Evolutionary conservation across 2,888 invertebrate species (phyloP), one percentile per base, ranked within the genome.

Genomic region (Diplazon laetatorius): DNA sequence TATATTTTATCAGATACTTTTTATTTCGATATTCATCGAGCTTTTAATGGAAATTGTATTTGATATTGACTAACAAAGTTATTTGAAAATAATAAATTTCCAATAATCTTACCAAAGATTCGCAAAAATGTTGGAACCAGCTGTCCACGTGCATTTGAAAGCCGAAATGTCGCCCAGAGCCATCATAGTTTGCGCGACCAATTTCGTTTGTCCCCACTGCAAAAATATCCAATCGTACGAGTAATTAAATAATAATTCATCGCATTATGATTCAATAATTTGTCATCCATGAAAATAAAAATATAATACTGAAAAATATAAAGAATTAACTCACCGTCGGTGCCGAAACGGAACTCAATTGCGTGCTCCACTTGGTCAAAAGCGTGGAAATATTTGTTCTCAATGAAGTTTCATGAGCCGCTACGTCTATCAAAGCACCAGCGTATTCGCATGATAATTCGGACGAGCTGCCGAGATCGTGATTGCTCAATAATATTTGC

Each of bases 381-480:
- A 91, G 82, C 4, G 84, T 80, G 0, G 83, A 77, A 8, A 90
- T 84, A 35, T 82, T 82, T 9, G 76, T 37, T 78, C 76, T 87
- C 10, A 89, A 72, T 5, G 83, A 75, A 12, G 72, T 35, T 46
- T 87, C 85, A 37, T 80, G 81, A 68, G 75, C 81, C 6, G 88
- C 83, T 20, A 91, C 83, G 8, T 84, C 76, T 14, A 90, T 81
- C 22, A 91, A 74, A 4, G 87, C 85, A n/a, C 87, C 85, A 14
- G 90, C 91, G 35, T 90, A 85, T 73, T 91, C 90, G 46, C 87
- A 90, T 1, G 84, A 76, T 8, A 90, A 79, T 68, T 90, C 90
- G 3, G 89, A 85, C 0, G 88, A 82, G 2, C 48, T 76, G 10
- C 84, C 82, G 39, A 91, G 82, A 80, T 90, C 83, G 8, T 87